Percentiles rank a stretch among this genome's conserved stretches.
Conservation (phyloP, 2,888 invertebrate genomes). For the Caenorhabditis becei region DNA sequence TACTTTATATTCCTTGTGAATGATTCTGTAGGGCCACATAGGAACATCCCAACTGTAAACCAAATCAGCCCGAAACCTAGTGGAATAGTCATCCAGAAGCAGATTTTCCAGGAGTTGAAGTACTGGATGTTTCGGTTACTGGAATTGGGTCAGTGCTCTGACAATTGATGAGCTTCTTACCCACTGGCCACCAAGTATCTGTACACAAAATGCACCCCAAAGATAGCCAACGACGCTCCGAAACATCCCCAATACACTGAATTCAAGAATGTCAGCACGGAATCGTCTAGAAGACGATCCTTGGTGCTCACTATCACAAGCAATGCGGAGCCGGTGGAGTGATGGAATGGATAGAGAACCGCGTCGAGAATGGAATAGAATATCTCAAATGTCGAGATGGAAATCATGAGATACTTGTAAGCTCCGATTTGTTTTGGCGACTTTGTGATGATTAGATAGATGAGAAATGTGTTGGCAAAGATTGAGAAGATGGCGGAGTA, state of each 20-base stretch:
- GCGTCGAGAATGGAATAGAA: not conserved
- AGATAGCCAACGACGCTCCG: slow-evolving; percentile 22
- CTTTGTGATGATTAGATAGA: too few species aligned
- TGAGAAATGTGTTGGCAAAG: too few species aligned
- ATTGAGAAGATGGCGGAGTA: not conserved
- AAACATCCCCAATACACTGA: slow-evolving; percentile 15
- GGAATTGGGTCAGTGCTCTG: too few species aligned
- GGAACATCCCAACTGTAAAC: too few species aligned
- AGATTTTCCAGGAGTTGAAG: too few species aligned
- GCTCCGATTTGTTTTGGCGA: not conserved
- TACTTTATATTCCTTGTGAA: too few species aligned
- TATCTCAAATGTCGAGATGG: not conserved
- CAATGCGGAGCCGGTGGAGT: not conserved
- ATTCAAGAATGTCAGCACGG: not conserved
- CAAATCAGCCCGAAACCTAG: too few species aligned
- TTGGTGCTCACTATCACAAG: not conserved
- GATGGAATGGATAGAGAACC: not conserved
- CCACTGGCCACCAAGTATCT: slow-evolving; percentile 12
- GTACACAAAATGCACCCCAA: slow-evolving; percentile 27
- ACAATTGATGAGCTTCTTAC: too few species aligned
- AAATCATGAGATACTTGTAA: too few species aligned
- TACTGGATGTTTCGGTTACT: too few species aligned
- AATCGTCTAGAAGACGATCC: not conserved
- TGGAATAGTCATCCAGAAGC: too few species aligned
- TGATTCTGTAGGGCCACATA: too few species aligned